Base-by-base conservation (phyloP, 2,888 invertebrate genomes). In the Onchidella celtica region DNA sequence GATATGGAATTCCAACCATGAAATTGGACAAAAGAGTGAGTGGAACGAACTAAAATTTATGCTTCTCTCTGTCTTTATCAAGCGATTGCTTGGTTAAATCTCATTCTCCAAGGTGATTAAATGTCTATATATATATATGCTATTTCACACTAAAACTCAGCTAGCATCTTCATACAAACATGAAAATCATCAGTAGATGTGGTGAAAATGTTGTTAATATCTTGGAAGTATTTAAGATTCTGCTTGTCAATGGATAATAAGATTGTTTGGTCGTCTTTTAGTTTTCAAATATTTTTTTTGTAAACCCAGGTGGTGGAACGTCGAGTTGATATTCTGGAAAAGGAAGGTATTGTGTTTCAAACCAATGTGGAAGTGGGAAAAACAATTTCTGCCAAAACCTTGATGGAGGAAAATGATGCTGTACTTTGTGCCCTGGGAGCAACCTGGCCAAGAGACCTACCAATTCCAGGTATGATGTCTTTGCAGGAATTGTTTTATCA, bases 1-100 rank as follows among this genome's bases (percentile, higher is more conserved):
- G 98, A 92, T 99, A 99, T 93, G 99, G 99, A 82, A 99, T 99
- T 92, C 99, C 99, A 24, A 98, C 97, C 9, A 99, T 99, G 99
- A 99, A 99, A 94, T 95, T 99, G 14, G 96, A 97, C 91, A 99
- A 99, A 94, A 95, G 96, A 84, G 97, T 98, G 85, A 83, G 89
- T 79, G 9, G 27, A 17, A 3, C 36, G 9, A 29, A 14, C 11
- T 47, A 47, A 47, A 47, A 47, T 47, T 47, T 9, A 14, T 47
- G 55, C 9, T 47, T 47, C 9, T 47, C 9, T 47, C 17, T 47
- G 17, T n/a, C n/a, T n/a, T n/a, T n/a, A n/a, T n/a, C n/a, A n/a
- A n/a, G n/a, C n/a, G n/a, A n/a, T n/a, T n/a, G n/a, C n/a, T n/a
- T n/a, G n/a, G n/a, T n/a, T n/a, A n/a, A n/a, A n/a, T n/a, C n/a